Evolutionary conservation across 2,888 invertebrate genomes (phyloP).

Genomic region (Drosophila recens): DNA sequence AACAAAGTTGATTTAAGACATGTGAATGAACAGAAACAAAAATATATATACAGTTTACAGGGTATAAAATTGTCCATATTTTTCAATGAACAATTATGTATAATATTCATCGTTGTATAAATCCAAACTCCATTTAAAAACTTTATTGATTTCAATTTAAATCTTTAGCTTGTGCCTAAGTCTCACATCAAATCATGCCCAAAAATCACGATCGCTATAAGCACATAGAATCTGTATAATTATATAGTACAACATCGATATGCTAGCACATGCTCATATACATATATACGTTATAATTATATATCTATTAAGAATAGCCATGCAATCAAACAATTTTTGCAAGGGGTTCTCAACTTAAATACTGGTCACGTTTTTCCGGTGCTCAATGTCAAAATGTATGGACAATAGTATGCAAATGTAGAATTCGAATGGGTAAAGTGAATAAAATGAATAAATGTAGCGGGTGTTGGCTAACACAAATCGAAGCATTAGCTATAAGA

Average conservation of each 20-base stretch:
- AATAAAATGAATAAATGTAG: not conserved
- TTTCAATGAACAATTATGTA: not conserved
- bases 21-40: not conserved
- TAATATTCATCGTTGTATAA: no score
- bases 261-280: slow-evolving; percentile 8
- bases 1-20: no score
- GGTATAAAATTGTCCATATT: not conserved
- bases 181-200: not conserved
- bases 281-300: slow-evolving; percentile 23
- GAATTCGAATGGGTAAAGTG: slow-evolving; percentile 1
- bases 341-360: slow-evolving; percentile 36
- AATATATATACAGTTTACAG: not conserved
- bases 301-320: slow-evolving; percentile 20
- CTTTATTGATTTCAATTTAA: not conserved
- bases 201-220: slow-evolving; percentile 12
- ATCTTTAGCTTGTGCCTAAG: not conserved
- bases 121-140: not conserved
- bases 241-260: slow-evolving; percentile 12
- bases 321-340: slow-evolving; percentile 19
- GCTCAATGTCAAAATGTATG: slow-evolving; percentile 51
- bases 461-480: not conserved
- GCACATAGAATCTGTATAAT: slow-evolving; percentile 11
- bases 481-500: not conserved
- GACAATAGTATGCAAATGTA: slow-evolving; percentile 53
- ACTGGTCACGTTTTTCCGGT: slow-evolving; percentile 77